Base-by-base conservation (phyloP, 2,888 invertebrate species). In the Heliconius cydno region DNA sequence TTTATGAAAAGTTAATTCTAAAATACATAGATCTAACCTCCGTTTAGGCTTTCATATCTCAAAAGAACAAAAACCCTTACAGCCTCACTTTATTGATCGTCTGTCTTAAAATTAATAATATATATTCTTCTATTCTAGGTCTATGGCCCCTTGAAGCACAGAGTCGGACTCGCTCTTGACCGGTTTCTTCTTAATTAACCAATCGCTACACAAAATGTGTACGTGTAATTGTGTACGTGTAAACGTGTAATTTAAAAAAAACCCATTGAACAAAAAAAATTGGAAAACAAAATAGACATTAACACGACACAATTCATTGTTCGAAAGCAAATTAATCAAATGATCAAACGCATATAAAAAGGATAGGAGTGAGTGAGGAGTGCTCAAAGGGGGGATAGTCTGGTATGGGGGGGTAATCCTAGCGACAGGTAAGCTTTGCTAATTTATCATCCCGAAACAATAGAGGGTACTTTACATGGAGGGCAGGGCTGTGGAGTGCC, bases 391-490 rank as follows among this genome's bases (percentile, higher is more conserved):
- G 92, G 89, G 92, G 89, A 92, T 89, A 87, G 88, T 87, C 86
- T 86, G 87, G 84, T 84, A 86, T 85, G 87, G 92, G 91, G 89
- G 85, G 85, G 90, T 94, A 94, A 94, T 93, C 94, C 94, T 85
- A 84, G 86, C 88, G 92, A 90, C 94, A 94, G 94, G 94, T 94
- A 94, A 94, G 94, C 93, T 90, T 84, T 80, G 88, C 91, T 93
- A 94, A 94, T 94, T 94, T 94, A 94, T 94, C 94, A 94, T 94
- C 90, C 89, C 90, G 87, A 90, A 93, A 94, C 94, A 94, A 94
- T 90, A 87, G 91, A 91, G 90, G 88, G 83, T 80, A 83, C 80
- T 84, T 81, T 83, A 84, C 83, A 84, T 41, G 1, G 38, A 38
- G 30, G 30, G 30, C 10, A 41, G 41, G 41, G 41, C 41, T 41